Evolutionary conservation across 2,797 vertebrate species (phyloP).

Genomic region (Sternarchorhynchus goeldii): DNA sequence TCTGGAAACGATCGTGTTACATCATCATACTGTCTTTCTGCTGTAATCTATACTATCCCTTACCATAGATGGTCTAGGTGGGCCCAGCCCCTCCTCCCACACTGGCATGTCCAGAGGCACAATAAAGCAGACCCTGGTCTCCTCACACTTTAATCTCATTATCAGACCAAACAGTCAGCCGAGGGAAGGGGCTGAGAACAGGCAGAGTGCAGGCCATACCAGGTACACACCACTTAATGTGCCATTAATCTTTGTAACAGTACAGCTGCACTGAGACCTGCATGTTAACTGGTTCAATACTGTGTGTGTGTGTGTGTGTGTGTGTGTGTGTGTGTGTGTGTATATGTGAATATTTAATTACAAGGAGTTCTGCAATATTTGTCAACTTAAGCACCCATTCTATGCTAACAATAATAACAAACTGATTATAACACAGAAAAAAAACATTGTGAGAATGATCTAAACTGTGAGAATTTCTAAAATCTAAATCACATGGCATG

Average conservation of each 20-base stretch:
- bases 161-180: conserved; percentile 74
- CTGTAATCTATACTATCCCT: too few species aligned
- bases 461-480: too few species aligned
- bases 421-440: conserved; percentile 8
- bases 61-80: conserved; percentile 6
- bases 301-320: too few species aligned
- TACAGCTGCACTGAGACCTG: conserved; percentile 59
- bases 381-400: conserved; percentile 31
- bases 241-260: conserved; percentile 59
- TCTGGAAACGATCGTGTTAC: too few species aligned
- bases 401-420: conserved; percentile 56
- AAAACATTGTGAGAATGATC: not conserved
- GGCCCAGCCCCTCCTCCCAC: conserved; percentile 20
- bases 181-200: conserved; percentile 58
- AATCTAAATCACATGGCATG: not conserved
- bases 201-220: conserved; percentile 60
- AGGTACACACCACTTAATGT: conserved; percentile 64
- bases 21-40: too few species aligned
- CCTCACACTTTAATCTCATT: conserved; percentile 76
- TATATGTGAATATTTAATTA: too few species aligned
- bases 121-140: conserved; percentile 64
- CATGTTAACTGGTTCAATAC: too few species aligned
- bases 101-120: conserved; percentile 54
- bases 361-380: not conserved
- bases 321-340: too few species aligned